Percentiles rank a stretch among this genome's conserved stretches.
These are phyloP conservation scores for Odontothrips loti DNA, from an alignment of 2,888 invertebrate genomes.

Conservation along the genomic window DNA sequence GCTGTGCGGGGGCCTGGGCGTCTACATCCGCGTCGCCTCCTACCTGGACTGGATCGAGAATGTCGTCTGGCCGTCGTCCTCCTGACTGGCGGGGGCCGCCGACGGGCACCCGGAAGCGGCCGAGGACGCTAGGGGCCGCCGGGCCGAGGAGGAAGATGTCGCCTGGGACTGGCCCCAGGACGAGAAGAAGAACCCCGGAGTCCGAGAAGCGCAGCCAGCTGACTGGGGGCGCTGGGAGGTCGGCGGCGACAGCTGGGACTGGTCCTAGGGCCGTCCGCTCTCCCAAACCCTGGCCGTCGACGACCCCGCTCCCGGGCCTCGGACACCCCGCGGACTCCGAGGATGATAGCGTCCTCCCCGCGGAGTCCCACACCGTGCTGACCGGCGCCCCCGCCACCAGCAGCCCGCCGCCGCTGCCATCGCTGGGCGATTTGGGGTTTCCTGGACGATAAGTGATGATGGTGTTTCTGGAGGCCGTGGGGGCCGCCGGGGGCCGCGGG, in stretches of 20 bases:
- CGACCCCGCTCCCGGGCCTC: too few species aligned
- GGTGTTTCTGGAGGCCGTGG: too few species aligned
- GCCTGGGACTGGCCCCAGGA: neutral
- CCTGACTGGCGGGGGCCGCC: constrained; percentile 2
- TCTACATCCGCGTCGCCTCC: neutral
- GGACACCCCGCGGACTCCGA: too few species aligned
- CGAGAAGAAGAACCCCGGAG: neutral
- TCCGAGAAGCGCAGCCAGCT: neutral
- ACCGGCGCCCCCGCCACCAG: neutral
- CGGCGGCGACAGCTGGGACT: too few species aligned
- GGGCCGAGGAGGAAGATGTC: neutral
- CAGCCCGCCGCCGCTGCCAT: too few species aligned
- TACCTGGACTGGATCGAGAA: constrained; percentile 16
- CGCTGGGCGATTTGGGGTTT: too few species aligned
- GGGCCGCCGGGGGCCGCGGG: too few species aligned
- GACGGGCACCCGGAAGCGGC: neutral
- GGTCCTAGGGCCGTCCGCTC: too few species aligned
- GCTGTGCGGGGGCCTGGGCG: constrained; percentile 14
- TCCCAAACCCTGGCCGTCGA: too few species aligned
- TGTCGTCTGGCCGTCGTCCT: neutral
- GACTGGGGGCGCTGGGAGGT: too few species aligned
- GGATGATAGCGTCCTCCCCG: neutral
- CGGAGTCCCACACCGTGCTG: too few species aligned
- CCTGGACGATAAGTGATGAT: too few species aligned
- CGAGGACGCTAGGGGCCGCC: neutral